phyloP scores from a whole-genome alignment of 2,113 vertebrate species.

The Athene cunicularia region DNA sequence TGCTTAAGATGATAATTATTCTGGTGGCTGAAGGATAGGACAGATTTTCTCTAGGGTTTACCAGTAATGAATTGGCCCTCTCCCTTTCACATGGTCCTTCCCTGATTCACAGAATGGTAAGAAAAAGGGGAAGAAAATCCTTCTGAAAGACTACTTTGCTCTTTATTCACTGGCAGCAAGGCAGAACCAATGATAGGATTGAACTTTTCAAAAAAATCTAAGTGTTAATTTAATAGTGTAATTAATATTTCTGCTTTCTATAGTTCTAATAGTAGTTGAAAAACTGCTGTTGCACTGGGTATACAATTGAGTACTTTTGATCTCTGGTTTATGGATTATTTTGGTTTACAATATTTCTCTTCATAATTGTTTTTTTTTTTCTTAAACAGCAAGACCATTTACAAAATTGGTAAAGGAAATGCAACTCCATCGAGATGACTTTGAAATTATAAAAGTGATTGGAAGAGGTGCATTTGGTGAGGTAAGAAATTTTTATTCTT shows the following conservation, averaged over 20 bases:
- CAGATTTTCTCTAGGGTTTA: background rate
- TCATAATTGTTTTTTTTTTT: background rate
- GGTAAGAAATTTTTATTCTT: slow-evolving; percentile 68
- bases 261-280: background rate
- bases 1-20: background rate
- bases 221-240: background rate
- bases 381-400: slow-evolving; percentile 78
- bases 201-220: background rate
- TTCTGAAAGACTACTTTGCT: background rate
- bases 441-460: slow-evolving; percentile 87
- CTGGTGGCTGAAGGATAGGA: background rate
- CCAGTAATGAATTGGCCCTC: background rate
- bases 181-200: background rate
- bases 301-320: background rate
- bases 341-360: background rate
- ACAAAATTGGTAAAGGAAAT: slow-evolving; percentile 84
- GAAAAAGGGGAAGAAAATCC: background rate
- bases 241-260: background rate
- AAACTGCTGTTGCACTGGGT: background rate
- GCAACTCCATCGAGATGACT: slow-evolving; percentile 84
- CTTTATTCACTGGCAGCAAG: background rate
- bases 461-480: slow-evolving; percentile 86
- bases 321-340: background rate
- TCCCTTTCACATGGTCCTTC: background rate
- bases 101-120: background rate